Evolutionary conservation across 1,140 invertebrate species (phyloP).

Genomic region (Papilio polytes): DNA sequence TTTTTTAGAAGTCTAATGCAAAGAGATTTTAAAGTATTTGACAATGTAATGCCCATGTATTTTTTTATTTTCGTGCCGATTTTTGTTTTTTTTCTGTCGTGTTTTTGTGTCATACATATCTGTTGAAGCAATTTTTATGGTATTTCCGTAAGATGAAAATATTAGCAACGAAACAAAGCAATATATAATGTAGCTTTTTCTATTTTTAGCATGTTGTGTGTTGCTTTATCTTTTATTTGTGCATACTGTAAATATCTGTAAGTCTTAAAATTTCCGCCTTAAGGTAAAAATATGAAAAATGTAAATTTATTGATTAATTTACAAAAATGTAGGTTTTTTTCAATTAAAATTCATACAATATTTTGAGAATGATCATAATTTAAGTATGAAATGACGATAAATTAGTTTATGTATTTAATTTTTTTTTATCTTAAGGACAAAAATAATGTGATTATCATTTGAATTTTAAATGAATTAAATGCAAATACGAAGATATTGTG

Average conservation of each 20-base stretch:
- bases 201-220: constrained; percentile 55
- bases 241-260: constrained; percentile 79
- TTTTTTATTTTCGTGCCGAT: not conserved
- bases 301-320: constrained; percentile 38
- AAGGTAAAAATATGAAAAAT: constrained; percentile 67
- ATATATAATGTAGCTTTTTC: constrained; percentile 62
- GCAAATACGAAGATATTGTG: constrained; percentile 8
- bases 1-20: not conserved
- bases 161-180: constrained; percentile 53
- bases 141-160: constrained; percentile 48
- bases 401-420: not conserved
- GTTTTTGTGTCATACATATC: constrained; percentile 63
- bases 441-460: not conserved
- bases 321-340: constrained; percentile 40
- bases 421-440: not conserved
- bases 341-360: constrained; percentile 1
- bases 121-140: constrained; percentile 65
- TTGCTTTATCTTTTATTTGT: constrained; percentile 69
- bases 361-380: not conserved
- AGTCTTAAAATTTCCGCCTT: constrained; percentile 76
- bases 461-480: not conserved
- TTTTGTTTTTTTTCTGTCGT: not conserved
- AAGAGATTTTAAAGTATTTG: not conserved
- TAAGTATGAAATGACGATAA: not conserved
- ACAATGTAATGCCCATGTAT: not conserved